Base-by-base conservation (phyloP, 1,140 invertebrate species). In the Drosophila suzukii region DNA sequence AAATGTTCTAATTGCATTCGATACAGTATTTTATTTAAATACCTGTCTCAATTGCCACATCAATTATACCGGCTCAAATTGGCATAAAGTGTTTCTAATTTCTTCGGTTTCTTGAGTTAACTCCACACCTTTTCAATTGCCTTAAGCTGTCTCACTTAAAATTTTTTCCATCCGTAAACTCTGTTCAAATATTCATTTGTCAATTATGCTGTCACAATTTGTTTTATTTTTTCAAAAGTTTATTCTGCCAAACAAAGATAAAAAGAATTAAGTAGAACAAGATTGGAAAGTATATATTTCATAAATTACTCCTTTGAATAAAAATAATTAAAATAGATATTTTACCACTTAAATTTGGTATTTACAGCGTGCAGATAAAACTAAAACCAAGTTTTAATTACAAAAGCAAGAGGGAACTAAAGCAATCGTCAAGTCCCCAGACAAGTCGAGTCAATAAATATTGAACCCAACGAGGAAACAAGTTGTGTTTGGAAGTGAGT, bases 401-500 rank as follows among this genome's bases (percentile, higher is more conserved):
- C n/a, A 47, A 38, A 30, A 47, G 15, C 15, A 6, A 62, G 36
- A n/a, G 13, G 57, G 47, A 65, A 36, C 56, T 61, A 36, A 65
- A 2, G 30, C 62, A 62, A 46, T 62, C 39, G 30, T 20, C n/a
- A 20, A 43, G n/a, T 68, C 65, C 53, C 65, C 12, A 30, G 38
- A 12, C 59, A 75, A 46, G 47, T 51, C 68, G 32, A 78, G 76
- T 60, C 76, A 79, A 78, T 79, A 78, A 68, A 54, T 60, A 76
- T 63, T 79, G 68, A 55, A 74, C 57, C 27, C 67, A 27, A 60
- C 15, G 47, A 43, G 66, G 68, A 73, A 61, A 20, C 39, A 73
- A 73, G 55, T 73, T 73, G 24, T 11, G 47, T 15, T 30, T 17
- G 8, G 46, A 88, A 86, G 80, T 90, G 82, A 89, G 79, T 90